Evolutionary conservation across 2,797 vertebrate species (phyloP).

Genomic region (Anguilla obscura): DNA sequence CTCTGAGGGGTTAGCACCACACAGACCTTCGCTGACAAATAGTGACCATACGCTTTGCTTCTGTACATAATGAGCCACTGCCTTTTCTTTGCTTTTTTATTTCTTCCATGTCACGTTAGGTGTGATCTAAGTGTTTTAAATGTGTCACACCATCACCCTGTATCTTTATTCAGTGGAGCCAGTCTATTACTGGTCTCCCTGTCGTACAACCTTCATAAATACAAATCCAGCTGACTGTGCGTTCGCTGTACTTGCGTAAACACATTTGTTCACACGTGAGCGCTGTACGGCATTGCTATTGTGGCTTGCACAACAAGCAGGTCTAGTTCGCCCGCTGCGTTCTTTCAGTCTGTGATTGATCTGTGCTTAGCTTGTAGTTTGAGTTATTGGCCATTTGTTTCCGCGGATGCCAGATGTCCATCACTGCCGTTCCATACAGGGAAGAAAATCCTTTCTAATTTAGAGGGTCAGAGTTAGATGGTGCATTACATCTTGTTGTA

Average conservation of each 20-base stretch:
- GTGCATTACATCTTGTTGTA: not conserved
- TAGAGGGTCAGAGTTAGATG: not conserved
- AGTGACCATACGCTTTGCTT: not conserved
- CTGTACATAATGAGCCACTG: not conserved
- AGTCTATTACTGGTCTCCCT: not conserved
- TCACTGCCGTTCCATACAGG: not conserved
- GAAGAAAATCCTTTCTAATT: not conserved
- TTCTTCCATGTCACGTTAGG: not conserved
- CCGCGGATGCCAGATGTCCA: not conserved
- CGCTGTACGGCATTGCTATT: not conserved
- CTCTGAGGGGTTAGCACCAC: not conserved
- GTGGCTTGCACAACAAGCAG: not conserved
- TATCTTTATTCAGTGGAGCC: not conserved
- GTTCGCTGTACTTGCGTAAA: not conserved
- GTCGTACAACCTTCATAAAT: not conserved
- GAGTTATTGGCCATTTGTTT: not conserved
- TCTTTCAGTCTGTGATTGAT: not conserved
- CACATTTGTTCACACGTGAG: not conserved
- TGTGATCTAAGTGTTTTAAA: not conserved
- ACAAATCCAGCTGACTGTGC: not conserved
- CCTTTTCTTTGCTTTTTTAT: not conserved
- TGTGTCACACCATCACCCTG: not conserved
- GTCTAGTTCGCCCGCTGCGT: not conserved
- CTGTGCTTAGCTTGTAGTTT: slow-evolving; percentile 10
- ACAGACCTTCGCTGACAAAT: not conserved